Evolutionary conservation across 2,113 vertebrate genomes (phyloP).

Genomic region (Tachysurus vachellii): DNA sequence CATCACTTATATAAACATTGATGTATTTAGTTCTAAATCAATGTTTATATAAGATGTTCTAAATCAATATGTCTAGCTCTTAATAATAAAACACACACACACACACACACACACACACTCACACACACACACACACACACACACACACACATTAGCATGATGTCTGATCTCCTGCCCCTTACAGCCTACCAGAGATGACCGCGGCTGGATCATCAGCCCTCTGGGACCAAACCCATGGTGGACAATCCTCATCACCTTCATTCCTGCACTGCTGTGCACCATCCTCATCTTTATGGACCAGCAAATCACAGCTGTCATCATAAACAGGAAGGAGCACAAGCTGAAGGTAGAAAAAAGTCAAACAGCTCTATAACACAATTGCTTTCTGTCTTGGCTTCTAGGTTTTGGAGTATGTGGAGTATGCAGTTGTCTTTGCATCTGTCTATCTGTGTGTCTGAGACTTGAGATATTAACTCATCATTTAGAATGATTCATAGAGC

Average conservation of each 20-base stretch:
- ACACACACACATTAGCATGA: not conserved
- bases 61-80: not conserved
- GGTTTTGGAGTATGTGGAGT: not conserved
- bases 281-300: slow-evolving; percentile 99
- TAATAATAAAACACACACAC: not conserved
- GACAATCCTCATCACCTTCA: slow-evolving; percentile 86
- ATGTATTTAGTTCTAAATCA: not conserved
- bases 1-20: not conserved
- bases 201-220: slow-evolving; percentile 93
- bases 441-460: no score
- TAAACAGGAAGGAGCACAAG: slow-evolving; percentile 99
- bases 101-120: not conserved
- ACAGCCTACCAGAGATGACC: slow-evolving; percentile 96
- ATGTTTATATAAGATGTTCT: no score
- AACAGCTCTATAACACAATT: not conserved
- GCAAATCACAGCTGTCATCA: slow-evolving; percentile 98
- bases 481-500: no score
- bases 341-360: slow-evolving; percentile 82
- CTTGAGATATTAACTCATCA: no score
- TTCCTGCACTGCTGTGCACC: slow-evolving; percentile 96
- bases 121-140: not conserved
- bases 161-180: not conserved
- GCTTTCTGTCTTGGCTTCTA: not conserved
- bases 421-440: no score
- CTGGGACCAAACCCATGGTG: slow-evolving; percentile 98